Conservation (phyloP, 1,140 invertebrate genomes). For the Eciton burchellii region DNA sequence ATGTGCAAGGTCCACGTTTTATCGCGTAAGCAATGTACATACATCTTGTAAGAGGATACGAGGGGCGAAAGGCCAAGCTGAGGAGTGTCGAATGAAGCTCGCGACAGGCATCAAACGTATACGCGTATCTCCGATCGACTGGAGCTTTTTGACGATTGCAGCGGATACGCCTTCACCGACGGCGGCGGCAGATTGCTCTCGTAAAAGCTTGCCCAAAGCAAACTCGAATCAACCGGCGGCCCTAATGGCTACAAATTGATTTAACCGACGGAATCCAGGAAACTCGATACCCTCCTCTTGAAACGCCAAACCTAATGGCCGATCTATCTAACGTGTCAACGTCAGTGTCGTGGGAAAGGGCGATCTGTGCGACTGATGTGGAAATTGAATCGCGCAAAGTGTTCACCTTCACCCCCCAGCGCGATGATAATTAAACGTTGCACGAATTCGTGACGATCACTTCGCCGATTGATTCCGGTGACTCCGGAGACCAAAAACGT, state of each 20-base stretch:
- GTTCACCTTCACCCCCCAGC: conserved; percentile 38
- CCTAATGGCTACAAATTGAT: conserved; percentile 85
- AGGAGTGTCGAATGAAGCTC: conserved; percentile 13
- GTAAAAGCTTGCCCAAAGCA: conserved; percentile 78
- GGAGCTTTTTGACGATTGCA: conserved; percentile 52
- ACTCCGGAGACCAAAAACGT: not conserved
- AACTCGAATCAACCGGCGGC: conserved; percentile 73
- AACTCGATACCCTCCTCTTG: conserved; percentile 81
- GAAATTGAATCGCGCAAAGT: conserved; percentile 46
- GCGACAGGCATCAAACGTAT: conserved; percentile 46
- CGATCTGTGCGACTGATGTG: conserved; percentile 48
- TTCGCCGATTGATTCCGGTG: not conserved
- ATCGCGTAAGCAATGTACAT: conserved; percentile 32
- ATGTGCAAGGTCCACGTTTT: conserved; percentile 1
- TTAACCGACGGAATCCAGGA: conserved; percentile 83
- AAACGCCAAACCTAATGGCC: conserved; percentile 83
- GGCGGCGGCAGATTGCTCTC: conserved; percentile 61
- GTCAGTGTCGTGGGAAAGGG: conserved; percentile 79
- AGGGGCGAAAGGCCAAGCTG: not conserved
- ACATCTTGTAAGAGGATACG: conserved; percentile 37
- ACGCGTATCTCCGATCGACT: conserved; percentile 18
- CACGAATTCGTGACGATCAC: conserved; percentile 11
- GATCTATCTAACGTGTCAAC: conserved; percentile 84
- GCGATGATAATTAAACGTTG: conserved; percentile 50
- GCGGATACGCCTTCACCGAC: conserved; percentile 66